phyloP scores from a whole-genome alignment of 2,888 invertebrate genomes.

The Furcula furcula region DNA sequence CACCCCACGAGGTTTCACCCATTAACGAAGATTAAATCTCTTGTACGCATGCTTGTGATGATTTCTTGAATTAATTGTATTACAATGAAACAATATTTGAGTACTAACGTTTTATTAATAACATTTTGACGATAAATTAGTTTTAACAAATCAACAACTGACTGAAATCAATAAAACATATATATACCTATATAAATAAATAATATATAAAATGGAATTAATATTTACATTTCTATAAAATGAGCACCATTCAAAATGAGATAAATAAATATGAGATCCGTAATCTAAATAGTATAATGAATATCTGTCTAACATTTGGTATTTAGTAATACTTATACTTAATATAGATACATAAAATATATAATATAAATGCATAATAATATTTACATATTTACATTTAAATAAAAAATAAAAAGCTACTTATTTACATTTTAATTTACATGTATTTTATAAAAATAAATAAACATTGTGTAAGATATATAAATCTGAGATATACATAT shows the following conservation, averaged over 20 bases:
- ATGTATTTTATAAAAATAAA: too few species aligned
- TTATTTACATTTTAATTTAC: too few species aligned
- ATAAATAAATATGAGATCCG: slow-evolving; percentile 54
- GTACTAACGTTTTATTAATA: slow-evolving; percentile 69
- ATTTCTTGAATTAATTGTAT: too few species aligned
- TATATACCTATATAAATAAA: slow-evolving; percentile 28
- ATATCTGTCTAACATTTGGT: slow-evolving; percentile 35
- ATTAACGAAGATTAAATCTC: too few species aligned
- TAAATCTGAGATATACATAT: not conserved
- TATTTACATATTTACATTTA: slow-evolving; percentile 60
- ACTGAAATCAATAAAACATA: slow-evolving; percentile 25
- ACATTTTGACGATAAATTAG: slow-evolving; percentile 53
- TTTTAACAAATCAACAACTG: slow-evolving; percentile 30
- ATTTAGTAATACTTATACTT: slow-evolving; percentile 37
- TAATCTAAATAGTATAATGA: slow-evolving; percentile 35
- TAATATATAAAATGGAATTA: slow-evolving; percentile 25
- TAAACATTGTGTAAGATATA: too few species aligned
- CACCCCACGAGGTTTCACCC: too few species aligned
- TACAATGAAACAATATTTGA: slow-evolving; percentile 28
- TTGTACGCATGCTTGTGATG: too few species aligned
- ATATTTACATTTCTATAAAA: slow-evolving; percentile 51
- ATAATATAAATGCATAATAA: slow-evolving; percentile 57
- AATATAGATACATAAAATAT: slow-evolving; percentile 33
- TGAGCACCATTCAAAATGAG: slow-evolving; percentile 25
- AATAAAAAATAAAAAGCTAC: too few species aligned